phyloP scores from a whole-genome alignment of 92 coral and sea anemone genomes.

The Epizoanthus scotinus region DNA sequence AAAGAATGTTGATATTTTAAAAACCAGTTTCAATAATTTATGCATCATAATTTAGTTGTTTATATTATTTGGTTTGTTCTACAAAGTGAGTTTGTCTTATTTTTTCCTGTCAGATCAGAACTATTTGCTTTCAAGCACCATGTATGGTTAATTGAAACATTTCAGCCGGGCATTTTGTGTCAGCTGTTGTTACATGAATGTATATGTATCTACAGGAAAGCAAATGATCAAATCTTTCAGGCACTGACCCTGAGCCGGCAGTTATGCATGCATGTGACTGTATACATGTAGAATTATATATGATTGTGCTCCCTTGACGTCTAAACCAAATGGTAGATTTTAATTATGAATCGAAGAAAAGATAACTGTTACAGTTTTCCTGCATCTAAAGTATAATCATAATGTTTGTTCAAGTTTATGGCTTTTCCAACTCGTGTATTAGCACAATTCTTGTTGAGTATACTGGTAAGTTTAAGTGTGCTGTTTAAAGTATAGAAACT shows the following conservation, averaged over 20 bases:
- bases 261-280: neutral
- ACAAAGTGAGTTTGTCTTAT: neutral
- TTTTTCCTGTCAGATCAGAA: neutral
- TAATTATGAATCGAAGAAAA: too few species aligned
- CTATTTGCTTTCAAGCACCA: neutral
- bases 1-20: too few species aligned
- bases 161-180: neutral
- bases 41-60: neutral
- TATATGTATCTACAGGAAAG: neutral
- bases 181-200: neutral
- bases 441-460: constrained; percentile 15
- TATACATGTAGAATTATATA: neutral
- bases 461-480: constrained; percentile 5
- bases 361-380: too few species aligned
- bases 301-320: neutral
- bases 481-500: too few species aligned
- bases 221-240: neutral
- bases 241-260: neutral
- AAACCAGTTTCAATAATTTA: too few species aligned
- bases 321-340: too few species aligned
- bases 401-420: constrained; percentile 37
- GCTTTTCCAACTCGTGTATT: constrained; percentile 5
- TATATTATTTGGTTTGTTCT: neutral
- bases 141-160: neutral
- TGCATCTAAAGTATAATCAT: neutral